Evolutionary conservation across 1,140 invertebrate species (phyloP), one percentile per base, ranked within the genome.

Genomic region (Drosophila orosa): DNA sequence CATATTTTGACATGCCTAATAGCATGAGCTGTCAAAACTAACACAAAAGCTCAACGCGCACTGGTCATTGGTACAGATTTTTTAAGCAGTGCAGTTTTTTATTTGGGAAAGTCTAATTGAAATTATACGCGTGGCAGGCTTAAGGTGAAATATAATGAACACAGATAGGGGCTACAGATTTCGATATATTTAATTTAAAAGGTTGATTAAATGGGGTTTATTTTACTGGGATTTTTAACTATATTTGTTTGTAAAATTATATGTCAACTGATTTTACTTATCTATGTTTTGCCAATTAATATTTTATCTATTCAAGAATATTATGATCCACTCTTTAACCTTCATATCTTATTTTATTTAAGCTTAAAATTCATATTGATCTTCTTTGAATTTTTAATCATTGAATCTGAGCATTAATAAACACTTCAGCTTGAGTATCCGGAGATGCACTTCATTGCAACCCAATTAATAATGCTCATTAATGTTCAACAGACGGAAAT

Each of bases 401-500:
- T 19, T 3, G n/a, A 29, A 29, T 8, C 3, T 4, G n/a, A 31
- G 33, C 61, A 60, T 61, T 60, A 82, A 62, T 78, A 74, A 68
- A 74, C 39, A 29, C 47, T 61, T 39, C 10, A 37, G 47, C 45
- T 54, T 54, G 33, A 25, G 45, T 58, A 39, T 47, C 42, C 22
- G 2, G 5, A 39, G 44, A 15, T 33, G 17, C 67, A 27, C 48
- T 29, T 39, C 40, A 55, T 50, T 72, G 67, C 57, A 69, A 59
- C 65, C 74, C 76, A 76, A 80, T 83, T 73, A 84, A 83, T 60
- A 65, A 59, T 59, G 50, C 39, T 83, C 76, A 84, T 76, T 80
- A 76, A 74, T 12, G 48, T 35, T 42, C 42, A 74, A 50, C 40
- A 65, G 72, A 39, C 55, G 57, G 58, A 80, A 79, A 74, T 74